Evolutionary conservation across 2,888 invertebrate species (phyloP), one percentile per base, ranked within the genome.

Genomic region (Drosophila cognata): DNA sequence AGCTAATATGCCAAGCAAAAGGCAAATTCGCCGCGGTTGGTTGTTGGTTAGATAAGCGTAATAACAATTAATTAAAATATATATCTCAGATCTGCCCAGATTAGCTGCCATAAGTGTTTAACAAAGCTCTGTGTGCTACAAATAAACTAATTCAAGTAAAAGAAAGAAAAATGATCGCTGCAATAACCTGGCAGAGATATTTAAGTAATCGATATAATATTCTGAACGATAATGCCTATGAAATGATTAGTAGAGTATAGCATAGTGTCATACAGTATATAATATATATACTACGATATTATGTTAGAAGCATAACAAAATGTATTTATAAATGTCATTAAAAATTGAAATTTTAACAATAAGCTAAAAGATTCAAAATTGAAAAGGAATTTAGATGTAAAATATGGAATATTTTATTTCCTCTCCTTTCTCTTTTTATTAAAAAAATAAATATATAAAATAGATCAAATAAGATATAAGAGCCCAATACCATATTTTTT

Each of bases 31-130:
- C 11, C 11, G 31, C 41, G 10, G n/a, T 10, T 3, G 31, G 21
- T 1, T n/a, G 29, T 33, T 48, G 38, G 84, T 77, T 87, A 82
- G 84, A 87, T 90, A 74, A 77, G 88, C 78, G 84, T 73, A 82
- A 76, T 87, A 78, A 87, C 88, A 84, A 82, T 90, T 90, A 84
- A 89, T 90, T 87, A 77, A 89, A 82, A 89, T 78, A 77, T 28
- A 18, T 61, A 77, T 77, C 79, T 77, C 56, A 57, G 77, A 77
- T 78, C 64, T 63, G 56, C 46, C 43, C 28, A 29, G 43, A 46
- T 43, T 66, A 18, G 43, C 41, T 46, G 56, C 51, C 69, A 69
- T 74, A 59, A 64, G 59, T 57, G 62, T 80, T 43, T 76, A 77
- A 50, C 72, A 48, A 38, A 58, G 75, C 65, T 69, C 71, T 35